Conservation (phyloP, 1,140 invertebrate genomes). For the Lerema accius region DNA sequence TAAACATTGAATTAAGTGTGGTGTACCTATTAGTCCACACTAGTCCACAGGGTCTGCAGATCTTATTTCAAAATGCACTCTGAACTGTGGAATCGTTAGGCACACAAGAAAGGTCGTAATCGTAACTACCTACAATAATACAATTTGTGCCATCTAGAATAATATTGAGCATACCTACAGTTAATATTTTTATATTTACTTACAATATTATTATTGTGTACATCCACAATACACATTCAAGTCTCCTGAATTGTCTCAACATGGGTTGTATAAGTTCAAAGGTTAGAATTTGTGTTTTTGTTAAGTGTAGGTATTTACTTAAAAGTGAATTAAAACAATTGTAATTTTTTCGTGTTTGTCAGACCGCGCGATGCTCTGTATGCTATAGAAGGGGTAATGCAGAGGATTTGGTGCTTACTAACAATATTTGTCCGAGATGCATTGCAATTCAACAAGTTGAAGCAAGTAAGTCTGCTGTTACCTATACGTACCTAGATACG, state of each 20-base stretch:
- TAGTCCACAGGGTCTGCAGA: no score
- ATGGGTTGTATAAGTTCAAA: slow-evolving; percentile 33
- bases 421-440: slow-evolving; percentile 30
- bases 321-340: no score
- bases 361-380: slow-evolving; percentile 1
- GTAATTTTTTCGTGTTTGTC: neutral
- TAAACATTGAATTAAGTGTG: no score
- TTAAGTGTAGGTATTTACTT: neutral
- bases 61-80: no score
- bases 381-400: slow-evolving; percentile 18
- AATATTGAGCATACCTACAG: no score
- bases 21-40: no score
- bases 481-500: no score
- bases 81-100: no score
- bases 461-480: neutral
- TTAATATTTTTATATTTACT: no score
- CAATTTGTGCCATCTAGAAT: no score
- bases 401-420: slow-evolving; percentile 25
- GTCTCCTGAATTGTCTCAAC: neutral
- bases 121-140: no score
- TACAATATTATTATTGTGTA: slow-evolving; percentile 8
- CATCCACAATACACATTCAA: neutral
- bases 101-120: no score
- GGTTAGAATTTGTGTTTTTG: neutral
- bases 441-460: slow-evolving; percentile 1